A percentile compares a stretch with the other conserved stretches of the same genome.
phyloP scores from a whole-genome alignment of 2,888 invertebrate genomes.

The Xiphydria camelus region DNA sequence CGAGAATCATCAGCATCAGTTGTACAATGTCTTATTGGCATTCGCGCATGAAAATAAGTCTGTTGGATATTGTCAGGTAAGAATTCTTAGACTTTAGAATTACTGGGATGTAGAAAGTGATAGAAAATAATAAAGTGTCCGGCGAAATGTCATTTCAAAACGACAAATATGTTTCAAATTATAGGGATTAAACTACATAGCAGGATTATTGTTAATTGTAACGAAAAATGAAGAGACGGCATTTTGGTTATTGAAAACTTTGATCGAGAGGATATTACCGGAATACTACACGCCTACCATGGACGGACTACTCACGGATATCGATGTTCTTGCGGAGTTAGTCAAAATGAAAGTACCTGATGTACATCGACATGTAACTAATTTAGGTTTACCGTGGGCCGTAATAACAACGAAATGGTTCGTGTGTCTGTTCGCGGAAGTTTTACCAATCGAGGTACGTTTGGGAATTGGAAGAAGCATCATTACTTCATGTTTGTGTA shows the following conservation, averaged over 20 bases:
- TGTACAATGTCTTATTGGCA: conserved; percentile 84
- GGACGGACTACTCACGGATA: conserved; percentile 86
- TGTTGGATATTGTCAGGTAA: conserved; percentile 86
- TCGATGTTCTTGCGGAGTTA: conserved; percentile 86
- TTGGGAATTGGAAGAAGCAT: conserved; percentile 10
- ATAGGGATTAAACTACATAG: conserved; percentile 90
- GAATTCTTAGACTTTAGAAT: no score
- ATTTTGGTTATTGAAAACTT: conserved; percentile 90
- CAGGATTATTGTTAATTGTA: conserved; percentile 80
- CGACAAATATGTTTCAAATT: conserved; percentile 6
- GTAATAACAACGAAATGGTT: conserved; percentile 95
- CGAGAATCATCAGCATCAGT: conserved; percentile 72
- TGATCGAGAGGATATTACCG: conserved; percentile 84
- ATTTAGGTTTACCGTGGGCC: conserved; percentile 84
- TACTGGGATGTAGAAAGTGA: no score
- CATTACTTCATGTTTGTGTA: conserved; percentile 11
- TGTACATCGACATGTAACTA: conserved; percentile 78
- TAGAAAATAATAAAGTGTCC: no score
- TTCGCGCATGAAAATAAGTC: conserved; percentile 86
- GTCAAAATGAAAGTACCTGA: conserved; percentile 79
- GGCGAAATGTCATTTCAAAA: no score
- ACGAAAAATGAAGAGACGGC: conserved; percentile 89
- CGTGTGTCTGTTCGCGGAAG: conserved; percentile 91
- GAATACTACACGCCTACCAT: conserved; percentile 87
- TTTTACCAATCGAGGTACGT: conserved; percentile 81